These are phyloP conservation scores for Phragmatobia fuliginosa DNA, from an alignment of 2,888 invertebrate species.

Conservation along the genomic window DNA sequence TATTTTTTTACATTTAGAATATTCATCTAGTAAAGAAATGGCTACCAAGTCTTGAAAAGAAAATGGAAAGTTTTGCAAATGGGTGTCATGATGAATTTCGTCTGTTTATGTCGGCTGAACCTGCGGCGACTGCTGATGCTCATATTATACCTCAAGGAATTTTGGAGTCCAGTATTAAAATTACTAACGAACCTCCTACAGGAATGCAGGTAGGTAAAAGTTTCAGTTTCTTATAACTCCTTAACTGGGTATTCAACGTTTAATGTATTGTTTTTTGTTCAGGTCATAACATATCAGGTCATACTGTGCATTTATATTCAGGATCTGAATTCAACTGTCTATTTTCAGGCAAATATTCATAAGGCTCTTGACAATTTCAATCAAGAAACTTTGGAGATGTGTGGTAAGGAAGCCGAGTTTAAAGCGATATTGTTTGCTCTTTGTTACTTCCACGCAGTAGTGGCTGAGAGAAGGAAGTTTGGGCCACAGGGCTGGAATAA, in stretches of 20 bases:
- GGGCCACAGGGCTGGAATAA: conserved; percentile 98
- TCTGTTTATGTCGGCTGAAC: conserved; percentile 97
- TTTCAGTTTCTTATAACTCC: neutral
- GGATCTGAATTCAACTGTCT: neutral
- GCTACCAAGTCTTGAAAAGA: conserved; percentile 96
- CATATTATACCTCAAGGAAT: conserved; percentile 99
- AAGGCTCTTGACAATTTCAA: conserved; percentile 98
- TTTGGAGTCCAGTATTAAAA: conserved; percentile 97
- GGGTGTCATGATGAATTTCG: conserved; percentile 94
- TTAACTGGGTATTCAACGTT: neutral
- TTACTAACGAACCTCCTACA: conserved; percentile 98
- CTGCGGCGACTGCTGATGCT: conserved; percentile 93
- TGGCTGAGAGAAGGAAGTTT: conserved; percentile 97
- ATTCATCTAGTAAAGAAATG: conserved; percentile 98
- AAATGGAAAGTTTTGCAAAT: conserved; percentile 93
- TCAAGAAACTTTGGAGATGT: conserved; percentile 98
- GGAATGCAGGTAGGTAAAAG: conserved; percentile 90
- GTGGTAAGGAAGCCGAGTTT: conserved; percentile 97
- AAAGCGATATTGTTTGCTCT: conserved; percentile 97
- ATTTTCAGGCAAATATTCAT: conserved; percentile 93
- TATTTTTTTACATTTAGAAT: no score
- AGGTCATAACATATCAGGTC: no score
- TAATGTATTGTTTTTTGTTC: neutral
- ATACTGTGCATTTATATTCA: neutral
- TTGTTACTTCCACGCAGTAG: conserved; percentile 98